Base-by-base conservation (phyloP, 2,113 vertebrate genomes). In the Sapajus apella region DNA sequence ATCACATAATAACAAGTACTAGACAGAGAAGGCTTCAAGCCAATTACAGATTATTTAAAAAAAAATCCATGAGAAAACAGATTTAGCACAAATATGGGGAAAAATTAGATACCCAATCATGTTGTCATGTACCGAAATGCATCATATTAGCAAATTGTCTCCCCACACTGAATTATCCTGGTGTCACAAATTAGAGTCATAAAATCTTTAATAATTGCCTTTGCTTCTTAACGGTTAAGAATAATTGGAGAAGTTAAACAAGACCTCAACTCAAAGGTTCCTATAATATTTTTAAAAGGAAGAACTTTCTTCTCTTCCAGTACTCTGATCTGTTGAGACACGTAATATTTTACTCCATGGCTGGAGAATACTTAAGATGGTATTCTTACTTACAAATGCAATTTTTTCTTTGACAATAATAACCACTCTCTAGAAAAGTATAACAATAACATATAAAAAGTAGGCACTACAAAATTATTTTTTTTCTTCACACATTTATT, bases 211-310 rank as follows among this genome's bases (percentile, higher is more conserved):
- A 50, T 81, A 92, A 81, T 40, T 86, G 40, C 85, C 55, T 92
- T 32, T 72, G n/a, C 68, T 85, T 89, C 27, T 82, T 95, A 70
- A 84, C 58, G 66, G 47, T 85, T 47, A 88, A 95, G 87, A 37
- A 66, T 61, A 66, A 95, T n/a, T 84, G 45, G 30, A 91, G 30
- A 94, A 79, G 50, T 87, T 84, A 77, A 95, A 73, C 2, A 90
- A 97, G 83, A 97, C 8, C 50, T 90, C 94, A 87, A 37, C 45
- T 94, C 66, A 55, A 87, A 92, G 27, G n/a, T 82, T 90, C 80
- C 76, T 77, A 0, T 68, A 23, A 37, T 77, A 58, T 68, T 66
- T 94, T 76, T 76, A 37, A 94, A 89, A 95, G 45, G 32, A 93
- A 93, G 50, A 83, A 79, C 0, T 8, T 64, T 81, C 52, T 87